Evolutionary conservation across 2,113 vertebrate genomes (phyloP), one percentile per base, ranked within the genome.

Genomic region (Campylomormyrus tamandua): DNA sequence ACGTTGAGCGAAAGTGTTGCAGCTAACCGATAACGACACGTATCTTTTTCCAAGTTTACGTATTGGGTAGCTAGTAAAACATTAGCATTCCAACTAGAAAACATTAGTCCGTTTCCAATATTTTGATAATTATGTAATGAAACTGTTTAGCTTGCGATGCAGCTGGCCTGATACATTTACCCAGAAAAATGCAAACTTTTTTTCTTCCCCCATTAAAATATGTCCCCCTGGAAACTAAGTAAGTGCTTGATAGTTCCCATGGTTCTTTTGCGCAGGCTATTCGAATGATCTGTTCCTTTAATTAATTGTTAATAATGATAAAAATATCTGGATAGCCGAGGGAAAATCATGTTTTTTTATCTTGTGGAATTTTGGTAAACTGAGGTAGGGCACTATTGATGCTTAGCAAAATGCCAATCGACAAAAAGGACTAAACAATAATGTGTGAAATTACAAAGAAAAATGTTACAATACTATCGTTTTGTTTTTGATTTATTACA

Each of bases 191-290:
- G 35, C 10, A 2, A 45, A 80, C 13, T 48, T 77, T 89, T 70
- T 39, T 17, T 50, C 27, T 58, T 89, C 77, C 89, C 35, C 42
- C 50, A 42, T 27, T 84, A 31, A 62, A 89, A 83, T 85, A 66
- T 48, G 89, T 89, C 80, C 89, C 19, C 88, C 89, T 39, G 39
- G 80, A 89, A 89, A 84, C 80, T 5, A 53, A n/a, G 49, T 5
- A 4, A 6, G 62, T 48, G 42, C 31, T 49, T 17, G 53, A 24
- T 39, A 66, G 87, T 88, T 88, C 87, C 87, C 11, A 56, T 17
- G 11, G 27, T 56, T 10, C 83, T n/a, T 89, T 70, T 87, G 49
- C 50, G 27, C 19, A 53, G 17, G 17, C 52, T 46, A 45, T 35
- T 39, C 27, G 5, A 8, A 35, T 9, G 7, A 35, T 56, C 31